Evolutionary conservation across 2,888 invertebrate species (phyloP).

Genomic region (Xylota sylvarum): DNA sequence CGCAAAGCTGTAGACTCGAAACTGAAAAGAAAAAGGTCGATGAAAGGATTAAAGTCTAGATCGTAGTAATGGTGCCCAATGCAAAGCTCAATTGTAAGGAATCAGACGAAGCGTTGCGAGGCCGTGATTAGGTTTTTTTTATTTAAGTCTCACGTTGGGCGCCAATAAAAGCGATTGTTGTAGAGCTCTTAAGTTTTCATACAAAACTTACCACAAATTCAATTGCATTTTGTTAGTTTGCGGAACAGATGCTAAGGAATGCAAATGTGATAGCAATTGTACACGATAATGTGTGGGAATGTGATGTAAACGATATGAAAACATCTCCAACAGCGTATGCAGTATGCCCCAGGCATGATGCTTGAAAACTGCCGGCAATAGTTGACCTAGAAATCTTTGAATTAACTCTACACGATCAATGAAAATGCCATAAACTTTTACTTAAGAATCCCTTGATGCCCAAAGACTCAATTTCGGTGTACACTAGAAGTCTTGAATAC

Average conservation of each 20-base stretch:
- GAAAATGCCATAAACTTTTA: conserved; percentile 81
- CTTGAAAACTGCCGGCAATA: conserved; percentile 96
- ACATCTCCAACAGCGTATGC: conserved; percentile 98
- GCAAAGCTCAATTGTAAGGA: neutral
- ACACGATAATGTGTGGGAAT: conserved; percentile 98
- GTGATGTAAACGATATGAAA: conserved; percentile 97
- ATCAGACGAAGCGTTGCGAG: neutral
- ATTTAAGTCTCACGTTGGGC: neutral
- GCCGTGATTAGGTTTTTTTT: too few species aligned
- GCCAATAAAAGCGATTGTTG: too few species aligned
- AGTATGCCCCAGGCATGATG: conserved; percentile 97
- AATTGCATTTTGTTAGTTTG: conserved; percentile 98
- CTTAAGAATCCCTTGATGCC: conserved; percentile 98
- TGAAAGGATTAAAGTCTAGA: neutral
- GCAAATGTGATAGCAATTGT: conserved; percentile 95
- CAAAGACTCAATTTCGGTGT: conserved; percentile 98
- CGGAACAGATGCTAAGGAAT: conserved; percentile 95
- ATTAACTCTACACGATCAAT: neutral
- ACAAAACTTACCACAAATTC: conserved; percentile 90
- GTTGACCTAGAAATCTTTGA: conserved; percentile 87
- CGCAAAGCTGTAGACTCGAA: conserved; percentile 95
- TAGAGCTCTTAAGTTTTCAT: conserved; percentile 82
- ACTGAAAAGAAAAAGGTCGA: conserved; percentile 81
- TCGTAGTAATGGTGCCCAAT: neutral
- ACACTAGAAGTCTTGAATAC: conserved; percentile 95